A percentile compares a stretch with the other conserved stretches of the same genome.
Evolutionary conservation across 2,113 vertebrate genomes (phyloP).

Genomic region (Eira barbara): DNA sequence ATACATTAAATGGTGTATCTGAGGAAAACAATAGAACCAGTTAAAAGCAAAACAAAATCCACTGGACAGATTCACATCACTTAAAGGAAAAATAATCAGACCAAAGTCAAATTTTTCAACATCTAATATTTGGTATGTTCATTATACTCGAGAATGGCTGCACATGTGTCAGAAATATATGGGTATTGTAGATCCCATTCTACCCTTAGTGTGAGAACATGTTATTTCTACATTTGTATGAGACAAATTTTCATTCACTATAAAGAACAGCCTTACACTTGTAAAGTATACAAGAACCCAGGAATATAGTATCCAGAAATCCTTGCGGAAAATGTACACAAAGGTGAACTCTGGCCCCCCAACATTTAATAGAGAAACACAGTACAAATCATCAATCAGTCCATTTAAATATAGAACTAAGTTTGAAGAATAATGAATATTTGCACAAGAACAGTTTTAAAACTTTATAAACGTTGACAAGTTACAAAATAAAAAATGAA

Average conservation of each 20-base stretch:
- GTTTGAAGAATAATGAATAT: neutral
- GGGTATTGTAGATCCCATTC: neutral
- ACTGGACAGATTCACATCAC: neutral
- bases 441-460: neutral
- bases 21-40: neutral
- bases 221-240: neutral
- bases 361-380: neutral
- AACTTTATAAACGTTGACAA: neutral
- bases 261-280: neutral
- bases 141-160: neutral
- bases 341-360: neutral
- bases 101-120: neutral
- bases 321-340: neutral
- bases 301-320: neutral
- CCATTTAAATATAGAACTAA: neutral
- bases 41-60: neutral
- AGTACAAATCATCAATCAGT: neutral
- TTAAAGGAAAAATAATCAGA: neutral
- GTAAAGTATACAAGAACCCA: neutral
- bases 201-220: neutral
- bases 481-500: neutral
- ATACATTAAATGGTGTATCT: neutral
- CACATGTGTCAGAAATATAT: neutral
- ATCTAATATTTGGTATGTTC: neutral
- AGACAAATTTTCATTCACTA: neutral